Base-by-base conservation (phyloP, 2,888 invertebrate genomes). In the Gasteruption jaculator region DNA sequence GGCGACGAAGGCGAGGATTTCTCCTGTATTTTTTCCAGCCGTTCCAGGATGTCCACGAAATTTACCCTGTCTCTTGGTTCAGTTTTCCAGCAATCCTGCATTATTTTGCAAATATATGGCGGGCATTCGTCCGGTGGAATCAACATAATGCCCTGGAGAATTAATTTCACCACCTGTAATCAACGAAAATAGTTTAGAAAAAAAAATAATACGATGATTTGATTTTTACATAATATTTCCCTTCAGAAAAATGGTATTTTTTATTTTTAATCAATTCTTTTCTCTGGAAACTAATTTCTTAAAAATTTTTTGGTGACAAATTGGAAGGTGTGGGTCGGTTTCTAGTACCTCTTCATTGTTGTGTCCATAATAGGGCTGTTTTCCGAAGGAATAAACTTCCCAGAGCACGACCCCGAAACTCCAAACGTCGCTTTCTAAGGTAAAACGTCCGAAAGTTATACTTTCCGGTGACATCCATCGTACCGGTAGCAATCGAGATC, bases 401-500 rank as follows among this genome's bases (percentile, higher is more conserved):
- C 94, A 94, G 1, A 95, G 76, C 4, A 93, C 85, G 2, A 94
- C 88, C 0, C 93, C 94, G 65, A 85, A 94, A 0, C 91, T 87
- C 92, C 92, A 94, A 1, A 93, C 85, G 66, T 94, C 94, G 1
- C 90, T 90, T 71, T 92, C 91, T 39, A 91, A 79, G 0, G 91
- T 91, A 68, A 91, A 93, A 32, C 89, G 81, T 16, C 91, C 91
- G 62, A 89, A 92, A 47, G 91, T 78, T 25, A 94, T 85, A 53
- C 91, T 87, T 71, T 95, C 94, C 0, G 91, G 91, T 0, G 93
- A 86, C 92, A 94, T 92, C 94, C 94, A 95, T n/a, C 94, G 79
- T 0, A 95, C 86, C 1, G 94, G 93, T 61, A 93, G 76, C 37
- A 89, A 76, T 32, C 87, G 73, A 20, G 85, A 85, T 2, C 89